These are phyloP conservation scores for Cloeon dipterum DNA, from an alignment of 2,888 invertebrate genomes.

Conservation along the genomic window DNA sequence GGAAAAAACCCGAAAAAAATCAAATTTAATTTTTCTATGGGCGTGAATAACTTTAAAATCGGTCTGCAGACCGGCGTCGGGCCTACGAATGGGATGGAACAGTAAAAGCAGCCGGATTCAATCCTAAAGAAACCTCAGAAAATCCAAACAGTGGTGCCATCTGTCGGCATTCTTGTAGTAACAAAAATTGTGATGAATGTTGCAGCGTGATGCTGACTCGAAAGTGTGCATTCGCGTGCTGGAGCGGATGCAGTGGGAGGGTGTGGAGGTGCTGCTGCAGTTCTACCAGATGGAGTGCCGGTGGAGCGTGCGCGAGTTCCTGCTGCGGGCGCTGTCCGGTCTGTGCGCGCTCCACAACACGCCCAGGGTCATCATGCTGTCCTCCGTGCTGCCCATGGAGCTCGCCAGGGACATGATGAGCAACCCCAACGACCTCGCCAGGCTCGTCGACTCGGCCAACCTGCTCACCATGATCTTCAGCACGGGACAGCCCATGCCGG, in stretches of 20 bases:
- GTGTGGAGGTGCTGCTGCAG: constrained; percentile 62
- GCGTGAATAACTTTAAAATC: too few species aligned
- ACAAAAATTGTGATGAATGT: too few species aligned
- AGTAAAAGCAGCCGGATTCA: too few species aligned
- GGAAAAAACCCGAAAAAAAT: too few species aligned
- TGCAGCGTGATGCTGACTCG: constrained; percentile 76
- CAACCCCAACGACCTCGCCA: constrained; percentile 51
- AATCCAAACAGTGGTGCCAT: too few species aligned
- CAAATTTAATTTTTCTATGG: too few species aligned
- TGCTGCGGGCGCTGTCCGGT: constrained; percentile 67
- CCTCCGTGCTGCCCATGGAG: constrained; percentile 76
- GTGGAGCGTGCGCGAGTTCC: constrained; percentile 59
- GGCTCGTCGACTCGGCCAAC: constrained; percentile 59
- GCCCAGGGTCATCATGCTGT: constrained; percentile 58
- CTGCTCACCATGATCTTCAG: constrained; percentile 75
- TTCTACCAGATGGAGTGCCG: constrained; percentile 93
- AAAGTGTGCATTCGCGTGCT: constrained; percentile 68
- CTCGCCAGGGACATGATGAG: constrained; percentile 67
- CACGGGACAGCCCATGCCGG: constrained; percentile 72
- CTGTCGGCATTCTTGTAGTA: too few species aligned
- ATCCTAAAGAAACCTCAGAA: too few species aligned
- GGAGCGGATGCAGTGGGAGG: constrained; percentile 60
- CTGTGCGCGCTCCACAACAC: constrained; percentile 68
- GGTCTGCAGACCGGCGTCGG: too few species aligned
- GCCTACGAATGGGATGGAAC: too few species aligned